A percentile compares a stretch with the other conserved stretches of the same genome.
Evolutionary conservation across 2,888 invertebrate species (phyloP).

Genomic region (Bellardia bayeri): DNA sequence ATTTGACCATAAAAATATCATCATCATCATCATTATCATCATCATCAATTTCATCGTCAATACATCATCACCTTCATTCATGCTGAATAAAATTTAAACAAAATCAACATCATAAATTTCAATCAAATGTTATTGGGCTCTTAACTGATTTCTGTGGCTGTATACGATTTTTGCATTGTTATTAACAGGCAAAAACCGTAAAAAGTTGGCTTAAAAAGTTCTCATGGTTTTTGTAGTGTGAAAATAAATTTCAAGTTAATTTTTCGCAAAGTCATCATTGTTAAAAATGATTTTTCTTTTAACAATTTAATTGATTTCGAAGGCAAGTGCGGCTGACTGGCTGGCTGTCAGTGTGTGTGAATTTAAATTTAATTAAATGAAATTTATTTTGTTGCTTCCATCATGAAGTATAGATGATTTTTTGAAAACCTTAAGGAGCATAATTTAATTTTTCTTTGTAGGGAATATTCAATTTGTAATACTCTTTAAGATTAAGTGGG

Average conservation of each 20-base stretch:
- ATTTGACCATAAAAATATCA: neutral
- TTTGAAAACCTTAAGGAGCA: no score
- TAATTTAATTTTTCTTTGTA: no score
- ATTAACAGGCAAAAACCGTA: neutral
- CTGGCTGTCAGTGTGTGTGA: no score
- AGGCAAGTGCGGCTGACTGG: neutral
- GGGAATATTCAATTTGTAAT: no score
- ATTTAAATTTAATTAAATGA: no score
- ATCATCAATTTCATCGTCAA: neutral
- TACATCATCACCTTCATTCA: neutral
- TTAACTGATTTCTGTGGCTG: neutral
- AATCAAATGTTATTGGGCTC: constrained; percentile 7
- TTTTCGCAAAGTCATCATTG: constrained; percentile 32
- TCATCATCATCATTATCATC: neutral
- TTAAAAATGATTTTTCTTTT: constrained; percentile 30
- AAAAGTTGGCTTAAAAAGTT: neutral
- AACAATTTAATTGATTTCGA: constrained; percentile 19
- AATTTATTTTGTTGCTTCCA: no score
- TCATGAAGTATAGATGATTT: no score
- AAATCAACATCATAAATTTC: constrained; percentile 21
- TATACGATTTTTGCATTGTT: constrained; percentile 6
- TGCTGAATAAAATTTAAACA: neutral
- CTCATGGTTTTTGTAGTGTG: constrained; percentile 1
- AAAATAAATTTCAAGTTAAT: constrained; percentile 8
- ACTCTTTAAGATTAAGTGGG: no score